These are phyloP conservation scores for Neocrepidodera transversa DNA, from an alignment of 2,888 invertebrate species.

Conservation along the genomic window DNA sequence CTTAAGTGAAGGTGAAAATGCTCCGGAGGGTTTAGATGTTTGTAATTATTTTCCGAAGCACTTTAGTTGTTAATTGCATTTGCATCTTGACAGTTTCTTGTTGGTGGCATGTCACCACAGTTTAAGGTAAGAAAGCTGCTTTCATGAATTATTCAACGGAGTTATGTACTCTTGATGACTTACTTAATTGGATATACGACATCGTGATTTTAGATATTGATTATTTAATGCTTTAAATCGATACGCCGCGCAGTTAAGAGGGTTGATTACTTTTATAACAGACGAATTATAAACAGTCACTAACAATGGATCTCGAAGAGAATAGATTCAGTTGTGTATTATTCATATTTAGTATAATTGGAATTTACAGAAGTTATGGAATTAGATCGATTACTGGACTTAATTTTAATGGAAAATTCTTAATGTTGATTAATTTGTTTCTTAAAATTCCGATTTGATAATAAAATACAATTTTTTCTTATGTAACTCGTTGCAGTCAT, in stretches of 20 bases:
- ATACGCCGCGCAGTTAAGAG: slow-evolving; percentile 52
- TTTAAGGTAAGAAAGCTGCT: slow-evolving; percentile 61
- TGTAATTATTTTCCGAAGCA: slow-evolving; percentile 61
- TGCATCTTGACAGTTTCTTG: slow-evolving; percentile 61
- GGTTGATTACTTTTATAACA: too few species aligned
- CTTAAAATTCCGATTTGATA: too few species aligned
- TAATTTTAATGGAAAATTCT: too few species aligned
- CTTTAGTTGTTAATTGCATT: slow-evolving; percentile 61
- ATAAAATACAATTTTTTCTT: too few species aligned
- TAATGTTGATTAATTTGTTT: too few species aligned
- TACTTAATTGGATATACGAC: slow-evolving; percentile 60
- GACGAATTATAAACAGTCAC: too few species aligned
- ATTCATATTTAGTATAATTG: too few species aligned
- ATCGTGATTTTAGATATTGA: slow-evolving; percentile 58
- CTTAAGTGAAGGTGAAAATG: slow-evolving; percentile 19
- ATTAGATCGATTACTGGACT: too few species aligned
- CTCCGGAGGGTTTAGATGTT: slow-evolving; percentile 42
- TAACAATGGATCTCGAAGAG: too few species aligned
- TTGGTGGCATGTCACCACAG: slow-evolving; percentile 59
- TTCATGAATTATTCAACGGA: slow-evolving; percentile 59
- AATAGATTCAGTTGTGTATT: too few species aligned
- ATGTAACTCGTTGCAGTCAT: too few species aligned
- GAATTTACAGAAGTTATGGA: too few species aligned
- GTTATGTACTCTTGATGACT: slow-evolving; percentile 54
- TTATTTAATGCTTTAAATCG: slow-evolving; percentile 57